phyloP scores from a whole-genome alignment of 2,888 invertebrate genomes.

The Zaprionus lineosus region DNA sequence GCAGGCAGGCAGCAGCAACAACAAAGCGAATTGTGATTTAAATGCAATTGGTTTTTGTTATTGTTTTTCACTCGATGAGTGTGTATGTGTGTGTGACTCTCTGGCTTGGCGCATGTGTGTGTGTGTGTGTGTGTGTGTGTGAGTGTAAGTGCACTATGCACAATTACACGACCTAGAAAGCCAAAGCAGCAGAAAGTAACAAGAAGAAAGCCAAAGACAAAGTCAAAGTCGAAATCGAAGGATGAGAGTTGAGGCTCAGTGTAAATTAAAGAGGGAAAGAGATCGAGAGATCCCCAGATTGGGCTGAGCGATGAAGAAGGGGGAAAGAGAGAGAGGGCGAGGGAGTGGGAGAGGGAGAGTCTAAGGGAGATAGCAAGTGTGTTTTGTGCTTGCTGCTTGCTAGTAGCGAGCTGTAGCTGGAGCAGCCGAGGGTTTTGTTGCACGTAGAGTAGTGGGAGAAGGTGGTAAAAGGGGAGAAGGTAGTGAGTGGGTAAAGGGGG shows the following conservation, averaged over 20 bases:
- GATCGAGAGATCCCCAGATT: too few species aligned
- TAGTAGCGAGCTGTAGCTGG: too few species aligned
- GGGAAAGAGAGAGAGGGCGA: not conserved
- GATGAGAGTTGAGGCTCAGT: constrained; percentile 33
- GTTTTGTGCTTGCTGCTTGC: too few species aligned
- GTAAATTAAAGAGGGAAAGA: too few species aligned
- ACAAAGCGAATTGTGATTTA: constrained; percentile 58
- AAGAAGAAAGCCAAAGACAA: constrained; percentile 47
- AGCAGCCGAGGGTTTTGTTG: too few species aligned
- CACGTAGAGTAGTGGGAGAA: too few species aligned
- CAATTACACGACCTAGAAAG: constrained; percentile 79
- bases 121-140: constrained; percentile 14
- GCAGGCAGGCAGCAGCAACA: too few species aligned
- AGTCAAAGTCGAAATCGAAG: constrained; percentile 32
- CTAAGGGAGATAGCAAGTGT: too few species aligned
- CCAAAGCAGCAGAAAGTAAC: constrained; percentile 76
- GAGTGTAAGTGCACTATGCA: constrained; percentile 52
- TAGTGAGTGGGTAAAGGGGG: too few species aligned
- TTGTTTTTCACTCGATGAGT: constrained; percentile 10
- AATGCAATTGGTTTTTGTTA: constrained; percentile 64
- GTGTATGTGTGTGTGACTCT: not conserved
- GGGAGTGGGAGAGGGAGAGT: not conserved
- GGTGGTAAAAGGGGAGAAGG: too few species aligned
- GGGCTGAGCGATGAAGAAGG: not conserved
- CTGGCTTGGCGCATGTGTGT: too few species aligned